Percentiles rank a stretch among this genome's conserved stretches.
These are phyloP conservation scores for Brevimyrus niger DNA, from an alignment of 2,113 vertebrate genomes.

Conservation along the genomic window DNA sequence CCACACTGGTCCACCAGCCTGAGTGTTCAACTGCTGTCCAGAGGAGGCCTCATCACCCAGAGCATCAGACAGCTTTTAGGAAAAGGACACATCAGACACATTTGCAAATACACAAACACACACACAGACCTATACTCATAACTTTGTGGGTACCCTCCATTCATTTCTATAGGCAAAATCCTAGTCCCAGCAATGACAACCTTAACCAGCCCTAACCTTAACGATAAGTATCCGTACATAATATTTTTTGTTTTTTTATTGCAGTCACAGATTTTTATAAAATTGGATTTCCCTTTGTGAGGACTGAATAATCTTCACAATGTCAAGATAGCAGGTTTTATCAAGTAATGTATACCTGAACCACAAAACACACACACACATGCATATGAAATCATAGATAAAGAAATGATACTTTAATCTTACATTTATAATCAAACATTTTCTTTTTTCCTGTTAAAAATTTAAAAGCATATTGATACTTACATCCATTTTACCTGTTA, in stretches of 20 bases:
- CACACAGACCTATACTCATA: background rate
- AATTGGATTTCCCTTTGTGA: no score
- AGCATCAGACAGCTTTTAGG: background rate
- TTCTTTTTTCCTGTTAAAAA: background rate
- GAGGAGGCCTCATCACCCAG: background rate
- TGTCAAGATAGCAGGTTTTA: no score
- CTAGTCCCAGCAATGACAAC: no score
- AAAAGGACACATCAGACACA: background rate
- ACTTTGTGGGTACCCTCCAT: no score
- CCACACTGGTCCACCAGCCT: background rate
- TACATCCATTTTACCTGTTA: slow-evolving; percentile 39
- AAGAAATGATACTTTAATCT: background rate
- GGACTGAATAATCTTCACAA: no score
- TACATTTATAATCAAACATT: background rate
- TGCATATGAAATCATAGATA: background rate
- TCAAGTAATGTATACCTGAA: no score
- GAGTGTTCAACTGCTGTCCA: background rate
- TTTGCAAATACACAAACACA: background rate
- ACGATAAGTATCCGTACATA: no score
- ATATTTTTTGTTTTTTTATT: no score
- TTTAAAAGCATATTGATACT: slow-evolving; percentile 22
- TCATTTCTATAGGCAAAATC: no score
- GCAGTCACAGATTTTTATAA: no score
- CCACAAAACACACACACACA: background rate
- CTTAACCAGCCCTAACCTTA: no score